phyloP scores from a whole-genome alignment of 2,797 vertebrate species.

The Pipistrellus pipistrellus region DNA sequence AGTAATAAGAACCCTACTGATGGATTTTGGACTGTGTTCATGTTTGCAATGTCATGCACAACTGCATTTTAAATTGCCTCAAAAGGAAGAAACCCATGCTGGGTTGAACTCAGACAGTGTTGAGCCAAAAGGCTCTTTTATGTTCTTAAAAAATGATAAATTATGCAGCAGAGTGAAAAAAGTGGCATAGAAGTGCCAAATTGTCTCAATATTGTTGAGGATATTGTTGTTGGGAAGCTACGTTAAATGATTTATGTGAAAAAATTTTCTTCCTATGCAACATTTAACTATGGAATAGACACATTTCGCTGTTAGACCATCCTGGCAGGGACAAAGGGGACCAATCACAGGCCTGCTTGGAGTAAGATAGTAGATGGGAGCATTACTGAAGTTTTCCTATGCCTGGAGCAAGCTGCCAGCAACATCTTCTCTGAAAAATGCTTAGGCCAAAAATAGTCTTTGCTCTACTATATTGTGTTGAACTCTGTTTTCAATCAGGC shows the following conservation, averaged over 20 bases:
- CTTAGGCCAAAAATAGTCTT: constrained; percentile 44
- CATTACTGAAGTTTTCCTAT: background rate
- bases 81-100: background rate
- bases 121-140: background rate
- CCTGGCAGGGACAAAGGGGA: background rate
- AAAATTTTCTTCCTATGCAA: background rate
- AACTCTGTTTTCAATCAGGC: background rate
- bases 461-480: background rate
- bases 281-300: background rate
- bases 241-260: background rate
- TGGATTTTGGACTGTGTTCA: background rate
- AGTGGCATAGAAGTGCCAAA: background rate
- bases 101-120: background rate
- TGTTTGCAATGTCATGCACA: background rate
- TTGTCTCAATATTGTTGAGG: background rate
- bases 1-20: background rate
- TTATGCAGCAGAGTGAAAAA: background rate
- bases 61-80: background rate
- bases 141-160: background rate
- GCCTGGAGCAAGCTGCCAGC: background rate
- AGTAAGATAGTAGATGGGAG: background rate
- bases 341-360: background rate
- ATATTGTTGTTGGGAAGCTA: background rate
- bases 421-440: constrained; percentile 53
- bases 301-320: background rate